Evolutionary conservation across 2,113 vertebrate genomes (phyloP).

Genomic region (Carassius gibelio): DNA sequence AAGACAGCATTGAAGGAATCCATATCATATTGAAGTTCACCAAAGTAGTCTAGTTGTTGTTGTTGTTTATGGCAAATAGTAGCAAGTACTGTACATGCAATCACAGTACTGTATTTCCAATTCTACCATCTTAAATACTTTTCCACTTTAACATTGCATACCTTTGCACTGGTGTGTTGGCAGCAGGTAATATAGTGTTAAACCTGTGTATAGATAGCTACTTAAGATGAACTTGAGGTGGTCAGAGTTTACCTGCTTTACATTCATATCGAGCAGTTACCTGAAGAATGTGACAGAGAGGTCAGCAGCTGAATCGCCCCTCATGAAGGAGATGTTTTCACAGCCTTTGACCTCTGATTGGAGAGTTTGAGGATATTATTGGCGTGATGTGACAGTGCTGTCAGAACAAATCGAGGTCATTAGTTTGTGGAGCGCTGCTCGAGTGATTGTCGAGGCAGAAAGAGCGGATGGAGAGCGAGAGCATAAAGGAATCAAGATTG

Average conservation of each 20-base stretch:
- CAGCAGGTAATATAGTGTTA: neutral
- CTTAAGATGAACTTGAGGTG: neutral
- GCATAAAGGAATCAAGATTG: neutral
- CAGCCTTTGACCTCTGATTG: neutral
- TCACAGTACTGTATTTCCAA: too few species aligned
- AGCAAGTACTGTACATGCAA: too few species aligned
- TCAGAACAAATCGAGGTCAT: slow-evolving; percentile 33
- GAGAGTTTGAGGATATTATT: slow-evolving; percentile 34
- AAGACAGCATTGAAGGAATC: too few species aligned
- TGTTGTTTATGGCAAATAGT: too few species aligned
- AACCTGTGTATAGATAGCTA: neutral
- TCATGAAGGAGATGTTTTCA: neutral
- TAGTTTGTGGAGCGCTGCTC: slow-evolving; percentile 10
- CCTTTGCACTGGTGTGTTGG: too few species aligned
- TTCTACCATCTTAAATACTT: too few species aligned
- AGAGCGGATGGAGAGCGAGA: neutral
- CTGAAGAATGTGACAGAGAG: neutral
- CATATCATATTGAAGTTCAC: too few species aligned
- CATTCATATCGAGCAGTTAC: neutral
- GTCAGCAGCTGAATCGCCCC: neutral
- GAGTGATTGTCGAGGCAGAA: slow-evolving; percentile 1
- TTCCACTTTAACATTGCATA: too few species aligned
- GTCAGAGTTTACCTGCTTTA: neutral
- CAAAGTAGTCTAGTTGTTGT: too few species aligned
- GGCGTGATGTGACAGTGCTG: slow-evolving; percentile 12